Evolutionary conservation across 2,113 vertebrate genomes (phyloP).

Genomic region (Gymnogyps californianus): DNA sequence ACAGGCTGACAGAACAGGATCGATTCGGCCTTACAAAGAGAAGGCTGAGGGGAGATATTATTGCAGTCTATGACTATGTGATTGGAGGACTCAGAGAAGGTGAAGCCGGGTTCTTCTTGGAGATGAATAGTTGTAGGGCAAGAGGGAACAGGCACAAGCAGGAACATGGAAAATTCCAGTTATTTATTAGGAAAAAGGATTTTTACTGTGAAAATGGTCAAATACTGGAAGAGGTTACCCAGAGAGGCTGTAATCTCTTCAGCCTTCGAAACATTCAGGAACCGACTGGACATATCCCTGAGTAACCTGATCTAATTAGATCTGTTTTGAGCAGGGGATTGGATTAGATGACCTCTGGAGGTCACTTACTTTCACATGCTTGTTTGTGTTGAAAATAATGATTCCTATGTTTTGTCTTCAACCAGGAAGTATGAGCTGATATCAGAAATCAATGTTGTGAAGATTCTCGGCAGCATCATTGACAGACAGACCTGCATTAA

Average conservation of each 20-base stretch:
- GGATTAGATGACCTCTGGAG: neutral
- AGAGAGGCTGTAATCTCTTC: neutral
- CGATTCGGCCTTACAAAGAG: accelerated
- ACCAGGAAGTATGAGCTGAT: neutral
- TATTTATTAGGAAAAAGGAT: neutral
- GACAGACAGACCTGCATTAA: neutral
- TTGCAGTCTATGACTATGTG: accelerated
- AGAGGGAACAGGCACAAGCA: neutral
- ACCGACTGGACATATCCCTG: neutral
- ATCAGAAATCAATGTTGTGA: neutral
- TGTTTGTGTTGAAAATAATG: neutral
- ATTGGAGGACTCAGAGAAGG: neutral
- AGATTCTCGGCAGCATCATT: neutral
- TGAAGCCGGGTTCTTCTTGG: neutral
- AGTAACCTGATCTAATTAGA: neutral
- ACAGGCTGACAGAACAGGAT: neutral
- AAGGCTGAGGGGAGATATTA: neutral
- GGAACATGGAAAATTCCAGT: neutral
- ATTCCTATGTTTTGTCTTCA: neutral
- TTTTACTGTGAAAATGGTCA: neutral
- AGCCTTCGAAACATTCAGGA: neutral
- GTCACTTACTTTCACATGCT: neutral
- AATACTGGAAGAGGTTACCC: neutral
- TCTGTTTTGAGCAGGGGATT: neutral
- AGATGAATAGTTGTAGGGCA: too few species aligned